Evolutionary conservation across 2,797 vertebrate species (phyloP).

Genomic region (Coregonus ussuriensis): DNA sequence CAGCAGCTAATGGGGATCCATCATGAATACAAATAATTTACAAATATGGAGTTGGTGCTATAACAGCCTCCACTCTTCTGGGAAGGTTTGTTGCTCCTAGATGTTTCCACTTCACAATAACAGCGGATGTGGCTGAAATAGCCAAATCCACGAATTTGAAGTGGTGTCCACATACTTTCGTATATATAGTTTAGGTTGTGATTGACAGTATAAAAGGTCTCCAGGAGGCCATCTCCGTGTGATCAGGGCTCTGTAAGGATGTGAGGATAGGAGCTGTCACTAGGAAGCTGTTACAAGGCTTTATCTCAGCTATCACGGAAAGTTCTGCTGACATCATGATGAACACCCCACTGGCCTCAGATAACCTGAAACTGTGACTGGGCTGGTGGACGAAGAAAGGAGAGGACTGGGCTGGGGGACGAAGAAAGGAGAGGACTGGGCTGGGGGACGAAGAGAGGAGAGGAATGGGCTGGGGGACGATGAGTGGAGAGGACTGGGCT

Average conservation of each 20-base stretch:
- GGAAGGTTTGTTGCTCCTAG: neutral
- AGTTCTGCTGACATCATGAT: conserved; percentile 44
- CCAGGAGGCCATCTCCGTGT: conserved; percentile 18
- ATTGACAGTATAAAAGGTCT: conserved; percentile 4
- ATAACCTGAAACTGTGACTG: neutral
- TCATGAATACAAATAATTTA: too few relatives aligned
- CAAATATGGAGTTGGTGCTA: too few relatives aligned
- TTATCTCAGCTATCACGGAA: conserved; percentile 33
- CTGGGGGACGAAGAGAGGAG: too few relatives aligned
- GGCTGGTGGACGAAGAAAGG: neutral
- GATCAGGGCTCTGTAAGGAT: conserved; percentile 42
- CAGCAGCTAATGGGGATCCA: too few relatives aligned
- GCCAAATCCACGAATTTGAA: too few relatives aligned
- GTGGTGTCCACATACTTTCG: too few relatives aligned
- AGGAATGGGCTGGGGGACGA: too few relatives aligned
- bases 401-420: too few relatives aligned
- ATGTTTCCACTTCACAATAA: neutral
- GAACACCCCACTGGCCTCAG: conserved; percentile 28
- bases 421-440: too few relatives aligned
- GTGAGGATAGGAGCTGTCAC: conserved; percentile 60
- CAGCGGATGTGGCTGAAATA: neutral
- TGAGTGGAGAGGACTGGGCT: too few relatives aligned
- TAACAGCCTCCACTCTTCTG: too few relatives aligned
- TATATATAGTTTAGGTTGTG: neutral
- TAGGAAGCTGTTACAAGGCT: conserved; percentile 49